Evolutionary conservation across 1,140 invertebrate species (phyloP).

Genomic region (Gonatopus flavifemur): DNA sequence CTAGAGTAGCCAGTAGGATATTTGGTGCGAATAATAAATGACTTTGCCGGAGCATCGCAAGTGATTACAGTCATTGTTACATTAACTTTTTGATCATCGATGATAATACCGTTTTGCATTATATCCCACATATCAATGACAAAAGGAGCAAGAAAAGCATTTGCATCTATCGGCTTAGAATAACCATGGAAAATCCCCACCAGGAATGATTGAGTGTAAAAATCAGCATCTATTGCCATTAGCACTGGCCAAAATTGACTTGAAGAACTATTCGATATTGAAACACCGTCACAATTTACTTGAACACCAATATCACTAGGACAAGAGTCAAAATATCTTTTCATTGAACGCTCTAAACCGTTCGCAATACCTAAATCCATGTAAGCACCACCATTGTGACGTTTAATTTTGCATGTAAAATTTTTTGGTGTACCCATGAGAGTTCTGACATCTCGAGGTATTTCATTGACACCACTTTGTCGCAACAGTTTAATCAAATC

Average conservation of each 20-base stretch:
- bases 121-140: conserved; percentile 14
- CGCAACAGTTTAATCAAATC: conserved; percentile 12
- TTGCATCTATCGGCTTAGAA: conserved; percentile 16
- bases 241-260: conserved; percentile 25
- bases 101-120: neutral
- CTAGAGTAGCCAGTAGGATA: too few species aligned
- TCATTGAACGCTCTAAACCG: conserved; percentile 4
- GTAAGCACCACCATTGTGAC: conserved; percentile 4
- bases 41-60: too few species aligned
- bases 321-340: conserved; percentile 9
- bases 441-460: conserved; percentile 10
- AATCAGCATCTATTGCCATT: conserved; percentile 12
- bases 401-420: neutral
- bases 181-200: conserved; percentile 15
- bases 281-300: conserved; percentile 17
- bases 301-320: conserved; percentile 2
- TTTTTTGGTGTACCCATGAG: conserved; percentile 11
- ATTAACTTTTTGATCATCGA: too few species aligned
- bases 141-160: conserved; percentile 18
- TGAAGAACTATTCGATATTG: conserved; percentile 16
- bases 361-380: conserved; percentile 12
- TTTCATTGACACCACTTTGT: conserved; percentile 4
- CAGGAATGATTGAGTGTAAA: conserved; percentile 21
- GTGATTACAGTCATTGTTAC: too few species aligned
- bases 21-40: too few species aligned